phyloP scores from a whole-genome alignment of 2,797 vertebrate species.

The Carcharodon carcharias region DNA sequence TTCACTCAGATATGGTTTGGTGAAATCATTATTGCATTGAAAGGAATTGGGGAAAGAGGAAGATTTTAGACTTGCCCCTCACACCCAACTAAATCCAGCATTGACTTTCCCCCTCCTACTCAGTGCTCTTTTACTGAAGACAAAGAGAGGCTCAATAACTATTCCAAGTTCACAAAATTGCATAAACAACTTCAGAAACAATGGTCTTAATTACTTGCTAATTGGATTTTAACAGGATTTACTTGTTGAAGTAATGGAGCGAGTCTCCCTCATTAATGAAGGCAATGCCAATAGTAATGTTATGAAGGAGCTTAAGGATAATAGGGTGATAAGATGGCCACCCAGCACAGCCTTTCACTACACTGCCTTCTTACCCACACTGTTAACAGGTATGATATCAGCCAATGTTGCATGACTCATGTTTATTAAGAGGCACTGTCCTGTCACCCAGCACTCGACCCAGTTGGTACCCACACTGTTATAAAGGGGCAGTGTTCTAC shows the following conservation, averaged over 20 bases:
- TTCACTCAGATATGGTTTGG: not conserved
- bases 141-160: not conserved
- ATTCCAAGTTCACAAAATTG: not conserved
- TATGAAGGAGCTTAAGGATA: not conserved
- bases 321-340: not conserved
- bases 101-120: not conserved
- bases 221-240: not conserved
- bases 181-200: not conserved
- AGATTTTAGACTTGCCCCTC: not conserved
- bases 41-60: not conserved
- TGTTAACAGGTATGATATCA: not conserved
- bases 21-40: not conserved
- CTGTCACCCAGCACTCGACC: not conserved
- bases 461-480: not conserved
- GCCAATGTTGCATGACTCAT: not conserved
- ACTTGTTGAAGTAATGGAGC: not conserved
- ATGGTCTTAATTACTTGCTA: not conserved
- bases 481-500: not conserved
- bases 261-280: not conserved
- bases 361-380: not conserved
- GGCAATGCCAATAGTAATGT: not conserved
- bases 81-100: not conserved
- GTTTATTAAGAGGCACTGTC: not conserved
- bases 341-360: not conserved
- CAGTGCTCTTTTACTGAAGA: not conserved